These are phyloP conservation scores for Polyommatus icarus DNA, from an alignment of 2,888 invertebrate genomes.

Conservation along the genomic window DNA sequence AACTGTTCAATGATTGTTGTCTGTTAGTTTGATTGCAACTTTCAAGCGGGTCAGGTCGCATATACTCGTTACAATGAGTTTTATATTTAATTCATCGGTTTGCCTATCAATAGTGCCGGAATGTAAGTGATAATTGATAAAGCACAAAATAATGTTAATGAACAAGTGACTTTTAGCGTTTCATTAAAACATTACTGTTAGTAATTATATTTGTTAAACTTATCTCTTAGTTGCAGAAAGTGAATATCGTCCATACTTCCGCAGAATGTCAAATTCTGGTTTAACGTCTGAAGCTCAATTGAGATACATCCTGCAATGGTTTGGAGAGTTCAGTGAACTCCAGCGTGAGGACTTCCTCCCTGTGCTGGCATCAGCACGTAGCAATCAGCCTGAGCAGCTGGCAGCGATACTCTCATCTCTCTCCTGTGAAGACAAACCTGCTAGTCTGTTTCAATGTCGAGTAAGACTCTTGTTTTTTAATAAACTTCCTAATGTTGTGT, in stretches of 20 bases:
- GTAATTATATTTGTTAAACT: neutral
- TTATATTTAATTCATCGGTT: slow-evolving; percentile 57
- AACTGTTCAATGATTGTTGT: slow-evolving; percentile 38
- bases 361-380: slow-evolving; percentile 82
- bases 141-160: neutral
- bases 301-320: slow-evolving; percentile 92
- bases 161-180: neutral
- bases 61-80: slow-evolving; percentile 41
- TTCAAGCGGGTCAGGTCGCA: slow-evolving; percentile 37
- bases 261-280: slow-evolving; percentile 79
- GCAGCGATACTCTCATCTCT: slow-evolving; percentile 84
- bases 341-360: slow-evolving; percentile 92
- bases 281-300: slow-evolving; percentile 87
- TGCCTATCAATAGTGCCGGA: slow-evolving; percentile 59
- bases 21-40: slow-evolving; percentile 46
- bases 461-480: slow-evolving; percentile 69
- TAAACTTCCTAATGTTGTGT: neutral
- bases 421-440: slow-evolving; percentile 86
- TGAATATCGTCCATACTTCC: slow-evolving; percentile 53
- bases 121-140: slow-evolving; percentile 59
- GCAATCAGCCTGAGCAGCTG: slow-evolving; percentile 86
- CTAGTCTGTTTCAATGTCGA: slow-evolving; percentile 90
- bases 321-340: slow-evolving; percentile 93
- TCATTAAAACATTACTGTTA: neutral
- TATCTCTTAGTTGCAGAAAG: slow-evolving; percentile 46